Conservation (phyloP, 2,797 vertebrate species). For the Lutjanus argentimaculatus region DNA sequence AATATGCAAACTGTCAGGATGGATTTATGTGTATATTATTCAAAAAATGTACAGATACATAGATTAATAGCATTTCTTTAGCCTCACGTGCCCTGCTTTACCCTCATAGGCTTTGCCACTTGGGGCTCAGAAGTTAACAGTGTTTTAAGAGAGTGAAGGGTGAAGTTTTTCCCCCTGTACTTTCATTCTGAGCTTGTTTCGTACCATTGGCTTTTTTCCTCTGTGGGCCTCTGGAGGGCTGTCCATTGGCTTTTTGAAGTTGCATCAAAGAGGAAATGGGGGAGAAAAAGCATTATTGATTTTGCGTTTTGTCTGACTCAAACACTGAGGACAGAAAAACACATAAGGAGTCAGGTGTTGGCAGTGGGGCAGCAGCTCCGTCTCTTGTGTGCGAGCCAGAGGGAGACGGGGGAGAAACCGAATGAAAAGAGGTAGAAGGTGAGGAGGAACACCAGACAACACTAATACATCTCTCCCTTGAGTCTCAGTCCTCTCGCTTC, state of each 20-base stretch:
- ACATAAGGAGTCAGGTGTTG: conserved; percentile 80
- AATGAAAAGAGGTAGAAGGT: conserved; percentile 61
- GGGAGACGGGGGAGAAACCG: conserved; percentile 51
- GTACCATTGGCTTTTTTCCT: conserved; percentile 74
- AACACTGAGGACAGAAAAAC: conserved; percentile 86
- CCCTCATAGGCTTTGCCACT: conserved; percentile 53
- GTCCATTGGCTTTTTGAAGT: conserved; percentile 90
- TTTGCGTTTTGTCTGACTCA: conserved; percentile 90
- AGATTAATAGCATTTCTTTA: conserved; percentile 11
- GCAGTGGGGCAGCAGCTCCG: conserved; percentile 66
- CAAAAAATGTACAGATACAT: not conserved
- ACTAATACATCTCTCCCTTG: conserved; percentile 69
- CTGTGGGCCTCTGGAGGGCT: conserved; percentile 83
- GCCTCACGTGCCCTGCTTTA: conserved; percentile 35
- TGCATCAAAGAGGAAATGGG: conserved; percentile 90
- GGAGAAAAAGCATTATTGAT: conserved; percentile 88
- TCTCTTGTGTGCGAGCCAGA: conserved; percentile 67
- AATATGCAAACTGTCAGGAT: not conserved
- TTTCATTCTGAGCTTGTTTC: conserved; percentile 82
- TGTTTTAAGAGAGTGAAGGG: conserved; percentile 73
- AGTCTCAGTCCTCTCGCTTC: conserved; percentile 62
- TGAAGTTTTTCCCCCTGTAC: conserved; percentile 70
- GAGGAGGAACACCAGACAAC: conserved; percentile 69
- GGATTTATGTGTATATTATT: not conserved
- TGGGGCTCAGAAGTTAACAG: conserved; percentile 74